These are phyloP conservation scores for Terebella lapidaria DNA, from an alignment of 2,888 invertebrate species.

Conservation along the genomic window DNA sequence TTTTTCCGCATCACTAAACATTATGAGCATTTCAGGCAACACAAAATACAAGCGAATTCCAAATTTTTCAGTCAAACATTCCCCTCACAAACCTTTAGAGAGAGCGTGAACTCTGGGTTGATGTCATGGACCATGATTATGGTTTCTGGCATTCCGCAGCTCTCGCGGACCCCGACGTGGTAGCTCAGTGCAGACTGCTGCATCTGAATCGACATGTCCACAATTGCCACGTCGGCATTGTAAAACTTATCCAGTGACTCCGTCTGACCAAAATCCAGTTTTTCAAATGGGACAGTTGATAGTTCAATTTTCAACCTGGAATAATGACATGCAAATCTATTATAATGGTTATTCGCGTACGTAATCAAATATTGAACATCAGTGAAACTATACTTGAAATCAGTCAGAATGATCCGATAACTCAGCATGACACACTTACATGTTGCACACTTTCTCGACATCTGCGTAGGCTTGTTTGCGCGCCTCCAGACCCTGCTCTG, in stretches of 20 bases:
- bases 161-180: conserved; percentile 94
- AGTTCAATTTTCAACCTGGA: conserved; percentile 37
- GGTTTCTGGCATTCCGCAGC: conserved; percentile 95
- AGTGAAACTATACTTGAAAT: neutral
- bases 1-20: too few relatives aligned
- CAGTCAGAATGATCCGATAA: neutral
- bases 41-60: too few relatives aligned
- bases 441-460: conserved; percentile 19
- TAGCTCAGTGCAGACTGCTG: conserved; percentile 94
- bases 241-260: conserved; percentile 92
- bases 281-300: conserved; percentile 67
- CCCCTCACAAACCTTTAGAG: conserved; percentile 91
- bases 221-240: conserved; percentile 95
- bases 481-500: conserved; percentile 12
- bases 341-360: neutral
- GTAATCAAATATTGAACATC: neutral
- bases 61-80: too few relatives aligned
- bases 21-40: too few relatives aligned
- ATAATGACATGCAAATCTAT: neutral
- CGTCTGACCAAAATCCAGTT: conserved; percentile 94
- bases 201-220: conserved; percentile 78
- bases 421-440: conserved; percentile 6
- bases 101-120: conserved; percentile 78
- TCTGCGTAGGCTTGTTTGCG: conserved; percentile 20
- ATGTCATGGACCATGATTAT: conserved; percentile 60